Evolutionary conservation across 1,140 invertebrate species (phyloP), one percentile per base, ranked within the genome.

Genomic region (Anthonomus grandis): DNA sequence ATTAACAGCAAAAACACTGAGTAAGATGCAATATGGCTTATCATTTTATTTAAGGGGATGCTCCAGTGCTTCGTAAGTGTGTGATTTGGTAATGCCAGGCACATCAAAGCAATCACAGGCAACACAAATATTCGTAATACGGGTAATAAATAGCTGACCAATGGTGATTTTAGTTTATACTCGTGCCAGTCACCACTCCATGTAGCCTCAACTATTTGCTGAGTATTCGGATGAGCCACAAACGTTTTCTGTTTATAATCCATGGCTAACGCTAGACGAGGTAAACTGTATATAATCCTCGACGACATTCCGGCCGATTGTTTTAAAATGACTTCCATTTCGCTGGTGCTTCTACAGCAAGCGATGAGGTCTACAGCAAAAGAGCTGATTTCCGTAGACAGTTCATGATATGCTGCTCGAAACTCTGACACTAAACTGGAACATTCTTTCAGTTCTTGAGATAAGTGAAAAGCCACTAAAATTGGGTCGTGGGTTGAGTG

Each of bases 201-300:
- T 12, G 64, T 62, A 5, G 67, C 46, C 52, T 72, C 69, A 4
- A 74, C 62, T 24, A 74, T 68, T 68, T 86, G 83, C 70, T 90
- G 87, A 15, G 85, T 82, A 63, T 87, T 85, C 0, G 85, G 81
- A 70, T 89, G 85, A 1, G 86, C 83, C 0, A 90, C 84, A 66
- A 90, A 89, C 66, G 79, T 79, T 67, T 87, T 89, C 64, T 90
- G 86, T 60, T 83, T 81, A 64, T 81, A 83, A 65, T 86, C 84
- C 53, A 90, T 78, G 0, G 86, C 86, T 48, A 89, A 70, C 46
- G 86, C 78, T 2, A 90, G 68, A 22, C 87, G 71, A 1, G 84
- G 85, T 41, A 78, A 79, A 4, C 65, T 70, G 41, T 76, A 78
- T n/a, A n/a, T n/a, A 57, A 68, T 66, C 44, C 44, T 51, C 63